phyloP scores from a whole-genome alignment of 2,888 invertebrate genomes.

The Drosophila atripex region DNA sequence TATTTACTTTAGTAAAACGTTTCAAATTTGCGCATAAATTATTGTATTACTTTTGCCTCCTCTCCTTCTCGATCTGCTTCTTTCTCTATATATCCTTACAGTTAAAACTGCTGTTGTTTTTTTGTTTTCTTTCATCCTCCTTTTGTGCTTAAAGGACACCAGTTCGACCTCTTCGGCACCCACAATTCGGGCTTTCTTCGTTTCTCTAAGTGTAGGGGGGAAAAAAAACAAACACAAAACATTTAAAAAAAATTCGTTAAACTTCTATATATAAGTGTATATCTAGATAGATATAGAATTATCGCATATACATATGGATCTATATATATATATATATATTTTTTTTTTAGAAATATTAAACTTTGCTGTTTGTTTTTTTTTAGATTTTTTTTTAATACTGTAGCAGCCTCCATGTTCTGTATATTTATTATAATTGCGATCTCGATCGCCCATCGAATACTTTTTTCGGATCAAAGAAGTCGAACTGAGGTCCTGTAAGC shows the following conservation, averaged over 20 bases:
- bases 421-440: constrained; percentile 32
- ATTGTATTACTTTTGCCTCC: constrained; percentile 60
- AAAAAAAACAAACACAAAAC: constrained; percentile 63
- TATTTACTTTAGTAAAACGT: constrained; percentile 76
- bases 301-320: constrained; percentile 30
- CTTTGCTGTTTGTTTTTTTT: constrained; percentile 33
- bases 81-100: constrained; percentile 22
- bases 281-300: constrained; percentile 28
- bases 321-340: constrained; percentile 15
- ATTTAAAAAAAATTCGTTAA: constrained; percentile 42
- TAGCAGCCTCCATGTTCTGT: constrained; percentile 78
- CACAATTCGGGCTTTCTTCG: constrained; percentile 13
- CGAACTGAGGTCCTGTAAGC: constrained; percentile 33
- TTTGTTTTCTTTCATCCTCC: too few species aligned
- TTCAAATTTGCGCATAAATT: constrained; percentile 78
- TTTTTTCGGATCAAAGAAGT: constrained; percentile 3
- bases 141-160: constrained; percentile 43
- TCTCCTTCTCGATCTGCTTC: constrained; percentile 7
- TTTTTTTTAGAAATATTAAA: constrained; percentile 51
- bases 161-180: constrained; percentile 34
- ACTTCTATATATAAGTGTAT: constrained; percentile 40
- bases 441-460: constrained; percentile 22
- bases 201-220: constrained; percentile 47
- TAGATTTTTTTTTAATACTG: constrained; percentile 71
- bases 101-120: constrained; percentile 33